Evolutionary conservation across 2,888 invertebrate genomes (phyloP).

Genomic region (Amiota communis): DNA sequence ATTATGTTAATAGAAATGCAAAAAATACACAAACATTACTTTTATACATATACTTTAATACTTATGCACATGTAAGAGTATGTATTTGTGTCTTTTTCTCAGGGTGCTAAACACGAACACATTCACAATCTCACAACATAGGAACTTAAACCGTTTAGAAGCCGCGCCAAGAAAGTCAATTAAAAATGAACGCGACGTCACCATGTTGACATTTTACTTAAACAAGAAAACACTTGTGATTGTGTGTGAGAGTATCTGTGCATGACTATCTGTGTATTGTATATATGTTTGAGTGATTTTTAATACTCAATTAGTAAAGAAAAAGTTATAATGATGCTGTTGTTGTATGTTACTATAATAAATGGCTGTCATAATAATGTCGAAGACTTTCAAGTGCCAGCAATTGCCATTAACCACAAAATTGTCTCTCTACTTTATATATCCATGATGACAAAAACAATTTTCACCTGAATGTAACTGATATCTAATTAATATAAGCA

Average conservation of each 20-base stretch:
- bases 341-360: background rate
- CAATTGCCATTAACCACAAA: no score
- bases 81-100: background rate
- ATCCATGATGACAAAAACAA: no score
- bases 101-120: background rate
- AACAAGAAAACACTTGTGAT: background rate
- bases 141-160: background rate
- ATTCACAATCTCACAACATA: background rate
- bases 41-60: background rate
- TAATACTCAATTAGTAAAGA: background rate
- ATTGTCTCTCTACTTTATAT: no score
- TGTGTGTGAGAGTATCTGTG: background rate
- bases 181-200: conserved; percentile 1
- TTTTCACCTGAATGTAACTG: no score
- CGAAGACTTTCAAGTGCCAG: no score
- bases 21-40: background rate
- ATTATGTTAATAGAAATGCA: conserved; percentile 23
- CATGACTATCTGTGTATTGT: background rate
- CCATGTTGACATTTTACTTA: background rate
- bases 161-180: background rate
- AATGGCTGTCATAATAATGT: no score
- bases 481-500: no score
- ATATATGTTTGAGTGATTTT: background rate
- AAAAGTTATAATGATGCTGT: background rate
- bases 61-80: background rate